Evolutionary conservation across 2,113 vertebrate genomes (phyloP).

Genomic region (Pteronura brasiliensis): DNA sequence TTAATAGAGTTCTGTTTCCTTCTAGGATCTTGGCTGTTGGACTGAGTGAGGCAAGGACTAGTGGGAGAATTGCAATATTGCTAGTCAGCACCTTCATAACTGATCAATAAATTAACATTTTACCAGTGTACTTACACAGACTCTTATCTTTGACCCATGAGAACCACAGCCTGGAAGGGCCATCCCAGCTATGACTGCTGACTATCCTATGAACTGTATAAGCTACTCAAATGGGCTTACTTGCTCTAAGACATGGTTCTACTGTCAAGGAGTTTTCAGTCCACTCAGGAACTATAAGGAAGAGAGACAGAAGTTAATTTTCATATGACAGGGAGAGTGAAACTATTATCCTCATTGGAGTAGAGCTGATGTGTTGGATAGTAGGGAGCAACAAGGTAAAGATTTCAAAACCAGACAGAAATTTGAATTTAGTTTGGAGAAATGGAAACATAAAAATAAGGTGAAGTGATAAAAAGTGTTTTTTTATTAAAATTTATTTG

Average conservation of each 20-base stretch:
- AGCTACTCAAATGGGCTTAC: background rate
- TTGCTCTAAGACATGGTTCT: background rate
- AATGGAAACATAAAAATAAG: background rate
- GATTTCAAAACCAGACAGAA: background rate
- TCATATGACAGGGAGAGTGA: background rate
- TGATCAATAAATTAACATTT: background rate
- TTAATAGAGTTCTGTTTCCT: background rate
- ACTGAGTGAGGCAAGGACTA: background rate
- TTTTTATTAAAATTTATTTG: background rate
- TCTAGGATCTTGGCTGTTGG: background rate
- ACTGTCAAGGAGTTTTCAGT: background rate
- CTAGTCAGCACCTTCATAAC: background rate
- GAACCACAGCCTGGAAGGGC: background rate
- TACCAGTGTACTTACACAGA: background rate
- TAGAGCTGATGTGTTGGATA: background rate
- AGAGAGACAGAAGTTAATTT: background rate
- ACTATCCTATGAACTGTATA: background rate
- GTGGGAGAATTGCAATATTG: background rate
- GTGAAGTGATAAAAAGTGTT: background rate
- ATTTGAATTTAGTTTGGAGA: background rate
- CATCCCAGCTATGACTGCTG: background rate
- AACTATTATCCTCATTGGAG: background rate
- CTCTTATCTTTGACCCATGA: background rate
- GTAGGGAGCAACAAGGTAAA: background rate
- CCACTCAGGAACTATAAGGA: no score